phyloP scores from a whole-genome alignment of 2,113 vertebrate genomes.

The Tricholaema leucomelas region DNA sequence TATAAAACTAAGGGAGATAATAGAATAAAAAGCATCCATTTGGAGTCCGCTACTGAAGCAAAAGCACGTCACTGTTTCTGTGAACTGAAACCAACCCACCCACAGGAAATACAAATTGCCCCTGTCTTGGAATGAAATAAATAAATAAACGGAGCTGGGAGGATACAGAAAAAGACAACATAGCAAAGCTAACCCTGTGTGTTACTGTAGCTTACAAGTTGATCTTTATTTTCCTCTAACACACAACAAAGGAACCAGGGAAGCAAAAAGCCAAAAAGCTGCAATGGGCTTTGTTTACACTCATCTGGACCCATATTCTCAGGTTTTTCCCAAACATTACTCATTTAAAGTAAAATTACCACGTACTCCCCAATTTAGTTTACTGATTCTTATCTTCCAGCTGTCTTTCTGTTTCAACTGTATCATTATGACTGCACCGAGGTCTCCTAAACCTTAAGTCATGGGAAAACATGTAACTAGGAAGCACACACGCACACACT shows the following conservation, averaged over 20 bases:
- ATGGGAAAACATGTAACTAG: not conserved
- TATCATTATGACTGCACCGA: not conserved
- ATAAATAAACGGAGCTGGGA: not conserved
- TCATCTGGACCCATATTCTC: not conserved
- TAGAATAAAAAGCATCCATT: conserved; percentile 49
- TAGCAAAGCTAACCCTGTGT: not conserved
- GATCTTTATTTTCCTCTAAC: not conserved
- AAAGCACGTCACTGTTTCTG: not conserved
- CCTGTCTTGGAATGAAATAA: not conserved
- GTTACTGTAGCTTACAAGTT: not conserved
- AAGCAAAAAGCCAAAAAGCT: not conserved
- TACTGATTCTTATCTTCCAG: not conserved
- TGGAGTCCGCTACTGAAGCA: not conserved
- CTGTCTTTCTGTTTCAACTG: not conserved
- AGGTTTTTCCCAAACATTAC: not conserved
- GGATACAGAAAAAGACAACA: not conserved
- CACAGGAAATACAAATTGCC: not conserved
- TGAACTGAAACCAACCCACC: conserved; percentile 7
- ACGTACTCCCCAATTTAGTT: not conserved
- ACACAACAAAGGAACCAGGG: not conserved
- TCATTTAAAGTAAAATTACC: not conserved
- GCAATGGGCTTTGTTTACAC: not conserved
- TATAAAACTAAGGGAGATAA: conserved; percentile 52
- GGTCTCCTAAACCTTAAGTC: not conserved
- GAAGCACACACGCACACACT: accelerated